Evolutionary conservation across 2,888 invertebrate species (phyloP).

Genomic region (Argyra leucocephala): DNA sequence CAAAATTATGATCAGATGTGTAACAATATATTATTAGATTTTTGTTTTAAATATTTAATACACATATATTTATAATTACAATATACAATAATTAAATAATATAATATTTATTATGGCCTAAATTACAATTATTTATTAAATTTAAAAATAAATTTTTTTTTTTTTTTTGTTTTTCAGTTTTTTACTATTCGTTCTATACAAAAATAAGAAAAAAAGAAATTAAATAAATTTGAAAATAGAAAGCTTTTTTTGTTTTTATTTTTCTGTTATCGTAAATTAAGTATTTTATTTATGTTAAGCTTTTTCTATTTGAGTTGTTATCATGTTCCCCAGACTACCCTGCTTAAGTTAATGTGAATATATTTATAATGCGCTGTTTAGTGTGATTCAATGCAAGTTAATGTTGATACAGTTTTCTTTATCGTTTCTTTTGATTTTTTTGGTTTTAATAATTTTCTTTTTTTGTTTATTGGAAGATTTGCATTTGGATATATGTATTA

Average conservation of each 20-base stretch:
- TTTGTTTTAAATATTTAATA: background rate
- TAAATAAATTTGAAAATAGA: background rate
- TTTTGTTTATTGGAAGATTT: background rate
- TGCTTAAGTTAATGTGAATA: background rate
- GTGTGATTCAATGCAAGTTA: background rate
- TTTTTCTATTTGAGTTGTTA: background rate
- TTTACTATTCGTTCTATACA: background rate
- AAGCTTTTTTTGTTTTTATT: background rate
- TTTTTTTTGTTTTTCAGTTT: no score
- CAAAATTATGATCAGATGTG: background rate
- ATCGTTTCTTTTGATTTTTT: no score
- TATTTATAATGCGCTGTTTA: background rate
- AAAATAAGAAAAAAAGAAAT: background rate
- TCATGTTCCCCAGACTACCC: background rate
- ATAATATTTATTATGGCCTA: background rate
- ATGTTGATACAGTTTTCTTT: background rate
- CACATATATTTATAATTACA: background rate
- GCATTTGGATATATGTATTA: background rate
- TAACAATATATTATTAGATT: background rate
- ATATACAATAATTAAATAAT: background rate
- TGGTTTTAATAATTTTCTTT: no score
- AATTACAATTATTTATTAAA: background rate
- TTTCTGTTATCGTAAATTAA: background rate
- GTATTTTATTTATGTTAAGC: background rate
- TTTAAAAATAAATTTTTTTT: background rate